Conservation (phyloP, 2,797 vertebrate genomes). For the Pampus argenteus region DNA sequence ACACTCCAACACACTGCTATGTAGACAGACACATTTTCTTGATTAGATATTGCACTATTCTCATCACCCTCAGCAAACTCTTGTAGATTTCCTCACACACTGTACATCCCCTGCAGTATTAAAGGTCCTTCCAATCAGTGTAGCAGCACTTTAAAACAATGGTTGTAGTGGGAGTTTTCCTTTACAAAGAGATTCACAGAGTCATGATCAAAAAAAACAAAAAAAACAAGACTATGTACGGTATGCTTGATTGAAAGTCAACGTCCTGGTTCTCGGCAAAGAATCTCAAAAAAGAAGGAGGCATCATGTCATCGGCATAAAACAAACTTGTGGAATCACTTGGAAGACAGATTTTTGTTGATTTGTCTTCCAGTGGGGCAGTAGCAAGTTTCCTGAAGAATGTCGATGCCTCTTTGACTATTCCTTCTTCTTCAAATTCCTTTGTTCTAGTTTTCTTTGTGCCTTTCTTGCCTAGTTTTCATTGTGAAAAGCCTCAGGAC, state of each 20-base stretch:
- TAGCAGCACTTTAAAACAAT: constrained; percentile 67
- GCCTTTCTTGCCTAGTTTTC: constrained; percentile 81
- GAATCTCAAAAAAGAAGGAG: constrained; percentile 62
- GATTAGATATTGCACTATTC: constrained; percentile 75
- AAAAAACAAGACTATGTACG: constrained; percentile 25
- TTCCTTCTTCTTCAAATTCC: constrained; percentile 64
- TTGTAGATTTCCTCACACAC: constrained; percentile 16
- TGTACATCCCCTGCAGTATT: constrained; percentile 16
- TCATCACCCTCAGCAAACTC: constrained; percentile 39
- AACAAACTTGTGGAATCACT: constrained; percentile 69
- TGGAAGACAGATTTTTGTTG: constrained; percentile 60
- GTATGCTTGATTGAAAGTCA: constrained; percentile 43
- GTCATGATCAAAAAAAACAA: constrained; percentile 49
- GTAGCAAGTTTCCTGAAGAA: constrained; percentile 71
- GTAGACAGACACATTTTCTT: constrained; percentile 40
- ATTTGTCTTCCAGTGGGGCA: constrained; percentile 68
- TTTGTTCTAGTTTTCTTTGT: constrained; percentile 48
- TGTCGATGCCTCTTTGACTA: constrained; percentile 49
- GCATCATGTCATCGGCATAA: constrained; percentile 60
- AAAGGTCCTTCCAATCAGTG: constrained; percentile 34
- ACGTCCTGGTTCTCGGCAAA: constrained; percentile 36
- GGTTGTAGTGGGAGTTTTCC: constrained; percentile 16
- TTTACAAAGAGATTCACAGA: constrained; percentile 43
- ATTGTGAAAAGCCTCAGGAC: constrained; percentile 88
- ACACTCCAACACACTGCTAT: constrained; percentile 27